These are phyloP conservation scores for Amazona finschi DNA, from an alignment of 2,797 vertebrate species.

Conservation along the genomic window DNA sequence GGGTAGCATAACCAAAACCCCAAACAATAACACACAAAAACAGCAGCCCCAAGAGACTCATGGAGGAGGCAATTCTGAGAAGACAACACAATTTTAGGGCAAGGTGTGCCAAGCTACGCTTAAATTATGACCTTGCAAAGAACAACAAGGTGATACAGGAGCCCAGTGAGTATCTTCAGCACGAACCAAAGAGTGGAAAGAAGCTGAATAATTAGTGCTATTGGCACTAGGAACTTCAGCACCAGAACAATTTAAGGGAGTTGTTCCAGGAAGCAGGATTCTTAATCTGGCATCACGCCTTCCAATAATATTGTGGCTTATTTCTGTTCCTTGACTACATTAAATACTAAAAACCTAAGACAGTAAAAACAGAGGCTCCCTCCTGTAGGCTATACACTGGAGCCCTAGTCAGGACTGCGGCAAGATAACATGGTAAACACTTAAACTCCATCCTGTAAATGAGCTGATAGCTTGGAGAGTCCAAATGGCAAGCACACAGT, in stretches of 20 bases:
- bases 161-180: neutral
- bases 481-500: neutral
- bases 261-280: neutral
- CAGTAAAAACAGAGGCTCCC: neutral
- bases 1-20: neutral
- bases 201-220: neutral
- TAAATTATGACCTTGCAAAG: neutral
- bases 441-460: neutral
- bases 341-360: neutral
- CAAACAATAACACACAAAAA: neutral
- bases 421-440: neutral
- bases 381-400: neutral
- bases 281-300: neutral
- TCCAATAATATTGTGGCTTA: neutral
- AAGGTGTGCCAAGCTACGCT: neutral
- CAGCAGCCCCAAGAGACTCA: neutral
- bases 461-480: neutral
- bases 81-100: neutral
- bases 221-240: neutral
- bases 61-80: neutral
- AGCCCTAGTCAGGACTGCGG: neutral
- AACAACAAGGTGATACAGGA: neutral
- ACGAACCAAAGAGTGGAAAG: neutral
- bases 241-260: neutral
- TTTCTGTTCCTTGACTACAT: neutral